A percentile compares a stretch with the other conserved stretches of the same genome.
These are phyloP conservation scores for Biston betularia DNA, from an alignment of 2,888 invertebrate genomes.

Conservation along the genomic window DNA sequence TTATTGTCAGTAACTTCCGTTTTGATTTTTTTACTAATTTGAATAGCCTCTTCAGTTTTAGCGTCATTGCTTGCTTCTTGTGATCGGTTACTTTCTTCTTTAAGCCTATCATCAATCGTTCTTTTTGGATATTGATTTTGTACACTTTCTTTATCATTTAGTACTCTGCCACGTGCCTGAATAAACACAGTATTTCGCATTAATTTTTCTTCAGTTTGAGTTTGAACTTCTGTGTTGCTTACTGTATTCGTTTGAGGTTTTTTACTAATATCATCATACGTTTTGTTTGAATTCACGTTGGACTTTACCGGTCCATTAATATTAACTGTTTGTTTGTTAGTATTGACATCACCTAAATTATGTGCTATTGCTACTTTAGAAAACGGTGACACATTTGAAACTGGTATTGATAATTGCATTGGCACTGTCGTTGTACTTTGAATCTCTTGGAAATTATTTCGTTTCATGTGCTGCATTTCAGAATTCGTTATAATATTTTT, in stretches of 20 bases:
- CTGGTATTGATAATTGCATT: conserved; percentile 3
- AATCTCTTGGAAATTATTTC: conserved; percentile 10
- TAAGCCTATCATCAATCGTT: conserved; percentile 13
- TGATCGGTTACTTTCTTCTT: conserved; percentile 6
- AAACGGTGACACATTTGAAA: conserved; percentile 11
- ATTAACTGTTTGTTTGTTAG: conserved; percentile 1
- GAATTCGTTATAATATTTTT: conserved; percentile 24
- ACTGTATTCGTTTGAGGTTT: conserved; percentile 34
- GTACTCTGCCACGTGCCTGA: conserved; percentile 73
- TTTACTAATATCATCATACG: conserved; percentile 35
- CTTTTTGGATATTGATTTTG: conserved; percentile 23
- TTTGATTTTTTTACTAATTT: conserved; percentile 23
- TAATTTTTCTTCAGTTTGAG: conserved; percentile 63
- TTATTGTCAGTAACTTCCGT: conserved; percentile 1
- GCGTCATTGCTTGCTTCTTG: background rate
- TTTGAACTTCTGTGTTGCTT: conserved; percentile 27
- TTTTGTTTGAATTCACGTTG: conserved; percentile 13
- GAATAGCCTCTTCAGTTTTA: background rate
- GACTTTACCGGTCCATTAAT: background rate
- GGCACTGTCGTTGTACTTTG: background rate
- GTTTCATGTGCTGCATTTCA: conserved; percentile 15
- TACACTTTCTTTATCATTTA: conserved; percentile 59
- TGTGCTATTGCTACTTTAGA: background rate
- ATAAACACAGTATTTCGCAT: conserved; percentile 76
- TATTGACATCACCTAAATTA: background rate